phyloP scores from a whole-genome alignment of 2,888 invertebrate species.

The Phyllotreta cruciferae region DNA sequence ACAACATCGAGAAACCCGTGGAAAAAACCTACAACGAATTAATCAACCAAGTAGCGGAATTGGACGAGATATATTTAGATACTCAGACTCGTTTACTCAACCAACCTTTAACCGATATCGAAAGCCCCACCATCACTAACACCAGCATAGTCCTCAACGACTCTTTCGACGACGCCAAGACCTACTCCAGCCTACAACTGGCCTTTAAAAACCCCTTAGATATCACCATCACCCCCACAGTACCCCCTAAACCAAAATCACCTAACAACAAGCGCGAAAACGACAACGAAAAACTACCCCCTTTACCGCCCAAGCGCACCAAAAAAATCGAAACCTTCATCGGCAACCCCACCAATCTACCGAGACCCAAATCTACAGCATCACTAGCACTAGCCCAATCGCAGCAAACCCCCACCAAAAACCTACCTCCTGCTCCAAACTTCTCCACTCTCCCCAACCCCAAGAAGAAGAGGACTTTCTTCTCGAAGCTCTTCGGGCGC shows the following conservation, averaged over 20 bases:
- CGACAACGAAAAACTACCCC: slow-evolving; percentile 68
- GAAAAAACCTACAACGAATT: slow-evolving; percentile 75
- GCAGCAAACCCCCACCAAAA: slow-evolving; percentile 47
- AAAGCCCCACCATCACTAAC: slow-evolving; percentile 38
- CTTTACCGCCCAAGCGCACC: slow-evolving; percentile 80
- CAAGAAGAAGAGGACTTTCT: slow-evolving; percentile 69
- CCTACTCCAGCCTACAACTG: slow-evolving; percentile 83
- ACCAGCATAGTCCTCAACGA: slow-evolving; percentile 59
- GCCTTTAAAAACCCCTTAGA: slow-evolving; percentile 84
- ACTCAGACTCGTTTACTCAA: slow-evolving; percentile 67
- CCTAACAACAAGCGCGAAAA: slow-evolving; percentile 63
- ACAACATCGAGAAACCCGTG: slow-evolving; percentile 50
- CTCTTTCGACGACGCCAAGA: slow-evolving; percentile 78
- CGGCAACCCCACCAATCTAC: slow-evolving; percentile 53
- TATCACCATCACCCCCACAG: slow-evolving; percentile 56
- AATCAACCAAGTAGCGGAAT: slow-evolving; percentile 78
- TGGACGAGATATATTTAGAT: slow-evolving; percentile 82
- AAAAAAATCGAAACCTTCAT: slow-evolving; percentile 64
- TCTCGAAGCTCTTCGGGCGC: slow-evolving; percentile 70
- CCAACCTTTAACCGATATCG: slow-evolving; percentile 38
- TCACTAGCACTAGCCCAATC: slow-evolving; percentile 54
- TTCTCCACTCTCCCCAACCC: slow-evolving; percentile 62
- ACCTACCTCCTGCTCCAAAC: slow-evolving; percentile 60
- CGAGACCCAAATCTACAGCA: slow-evolving; percentile 53
- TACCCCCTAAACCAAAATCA: slow-evolving; percentile 59